phyloP scores from a whole-genome alignment of 2,797 vertebrate species.

The Vipera latastei region DNA sequence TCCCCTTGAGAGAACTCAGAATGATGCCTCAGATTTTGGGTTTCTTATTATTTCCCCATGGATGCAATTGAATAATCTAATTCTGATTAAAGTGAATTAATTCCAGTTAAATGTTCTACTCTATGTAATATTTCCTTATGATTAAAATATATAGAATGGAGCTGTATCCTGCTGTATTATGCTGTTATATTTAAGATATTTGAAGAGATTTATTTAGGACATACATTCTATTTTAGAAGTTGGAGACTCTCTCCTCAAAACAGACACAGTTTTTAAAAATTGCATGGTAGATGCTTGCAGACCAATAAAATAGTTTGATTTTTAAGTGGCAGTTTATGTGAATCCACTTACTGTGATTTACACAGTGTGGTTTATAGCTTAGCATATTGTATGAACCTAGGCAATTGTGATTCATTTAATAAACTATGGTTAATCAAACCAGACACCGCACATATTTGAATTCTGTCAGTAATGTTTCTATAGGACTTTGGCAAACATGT shows the following conservation, averaged over 20 bases:
- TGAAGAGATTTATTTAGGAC: background rate
- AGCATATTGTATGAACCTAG: background rate
- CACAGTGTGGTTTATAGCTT: background rate
- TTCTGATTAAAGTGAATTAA: constrained; percentile 7
- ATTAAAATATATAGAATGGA: background rate
- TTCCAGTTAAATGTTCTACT: background rate
- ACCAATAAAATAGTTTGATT: background rate
- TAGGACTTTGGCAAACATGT: background rate
- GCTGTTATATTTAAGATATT: background rate
- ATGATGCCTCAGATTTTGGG: background rate
- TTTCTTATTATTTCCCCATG: constrained; percentile 13
- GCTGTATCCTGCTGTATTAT: background rate
- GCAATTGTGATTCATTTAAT: background rate
- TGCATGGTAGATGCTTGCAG: background rate
- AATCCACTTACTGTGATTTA: background rate
- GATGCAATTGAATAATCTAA: constrained; percentile 1
- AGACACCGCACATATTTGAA: background rate
- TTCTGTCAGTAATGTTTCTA: background rate
- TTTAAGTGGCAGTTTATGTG: background rate
- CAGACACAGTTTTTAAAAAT: background rate
- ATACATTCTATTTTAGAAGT: background rate
- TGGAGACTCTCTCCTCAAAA: background rate
- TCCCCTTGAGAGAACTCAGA: constrained; percentile 1
- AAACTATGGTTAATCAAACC: background rate
- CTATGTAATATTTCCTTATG: background rate